A percentile compares a stretch with the other conserved stretches of the same genome.
These are phyloP conservation scores for Danio aesculapii DNA, from an alignment of 2,797 vertebrate species.

Conservation along the genomic window DNA sequence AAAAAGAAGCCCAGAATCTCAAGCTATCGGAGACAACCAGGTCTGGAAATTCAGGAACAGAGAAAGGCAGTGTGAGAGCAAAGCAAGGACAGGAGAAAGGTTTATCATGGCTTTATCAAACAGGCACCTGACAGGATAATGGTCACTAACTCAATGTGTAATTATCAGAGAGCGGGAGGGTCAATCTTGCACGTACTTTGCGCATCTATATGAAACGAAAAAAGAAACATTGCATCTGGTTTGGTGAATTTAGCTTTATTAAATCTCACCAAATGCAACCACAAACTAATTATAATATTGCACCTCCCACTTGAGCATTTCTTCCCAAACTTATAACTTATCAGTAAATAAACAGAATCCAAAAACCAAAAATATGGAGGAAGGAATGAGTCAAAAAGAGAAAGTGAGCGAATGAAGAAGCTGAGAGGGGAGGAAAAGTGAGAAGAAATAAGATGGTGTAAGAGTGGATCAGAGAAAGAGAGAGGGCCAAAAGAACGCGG, in stretches of 20 bases:
- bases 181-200: conserved; percentile 34
- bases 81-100: conserved; percentile 30
- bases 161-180: conserved; percentile 17
- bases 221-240: neutral
- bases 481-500: conserved; percentile 39
- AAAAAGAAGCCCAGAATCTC: neutral
- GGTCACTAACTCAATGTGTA: conserved; percentile 35
- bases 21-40: neutral
- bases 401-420: conserved; percentile 43
- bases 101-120: conserved; percentile 35
- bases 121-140: conserved; percentile 33
- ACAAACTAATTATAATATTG: neutral
- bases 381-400: conserved; percentile 38
- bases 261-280: neutral
- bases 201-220: conserved; percentile 33
- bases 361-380: conserved; percentile 21
- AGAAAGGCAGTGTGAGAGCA: conserved; percentile 17
- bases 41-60: conserved; percentile 12
- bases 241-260: neutral
- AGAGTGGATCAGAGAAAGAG: conserved; percentile 38
- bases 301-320: neutral
- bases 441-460: conserved; percentile 40
- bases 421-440: conserved; percentile 37
- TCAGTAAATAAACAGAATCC: neutral
- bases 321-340: neutral